Evolutionary conservation across 2,797 vertebrate genomes (phyloP).

Genomic region (Tinamus major): DNA sequence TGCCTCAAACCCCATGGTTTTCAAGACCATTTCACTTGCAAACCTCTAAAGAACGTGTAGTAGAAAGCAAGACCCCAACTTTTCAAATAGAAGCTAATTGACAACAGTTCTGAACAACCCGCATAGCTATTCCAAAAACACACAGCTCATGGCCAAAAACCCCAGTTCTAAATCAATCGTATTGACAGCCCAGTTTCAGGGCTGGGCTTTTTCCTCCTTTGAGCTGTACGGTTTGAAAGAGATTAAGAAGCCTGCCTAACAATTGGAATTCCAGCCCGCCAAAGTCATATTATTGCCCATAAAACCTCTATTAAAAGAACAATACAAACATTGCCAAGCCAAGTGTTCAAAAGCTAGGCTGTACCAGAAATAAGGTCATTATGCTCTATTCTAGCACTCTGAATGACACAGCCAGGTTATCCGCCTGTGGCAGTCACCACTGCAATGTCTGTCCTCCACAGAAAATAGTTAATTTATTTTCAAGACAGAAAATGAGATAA

Average conservation of each 20-base stretch:
- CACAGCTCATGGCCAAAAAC: background rate
- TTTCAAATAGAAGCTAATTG: background rate
- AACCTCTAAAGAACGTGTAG: background rate
- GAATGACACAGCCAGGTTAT: background rate
- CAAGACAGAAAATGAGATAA: background rate
- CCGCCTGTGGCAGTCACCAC: background rate
- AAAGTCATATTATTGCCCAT: background rate
- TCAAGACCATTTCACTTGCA: background rate
- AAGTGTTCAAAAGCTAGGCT: background rate
- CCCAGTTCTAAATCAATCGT: background rate
- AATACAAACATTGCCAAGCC: background rate
- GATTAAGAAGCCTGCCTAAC: conserved; percentile 5
- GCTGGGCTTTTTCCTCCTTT: background rate
- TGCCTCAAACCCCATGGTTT: background rate
- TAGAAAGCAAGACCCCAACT: background rate
- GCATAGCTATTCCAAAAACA: background rate
- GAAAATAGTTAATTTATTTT: conserved; percentile 6
- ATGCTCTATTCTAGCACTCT: background rate
- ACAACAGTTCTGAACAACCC: background rate
- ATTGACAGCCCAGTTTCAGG: background rate
- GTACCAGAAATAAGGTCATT: background rate
- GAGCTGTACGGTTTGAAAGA: background rate
- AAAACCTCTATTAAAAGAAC: background rate
- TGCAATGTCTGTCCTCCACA: background rate
- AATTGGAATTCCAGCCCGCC: background rate